Evolutionary conservation across 2,888 invertebrate species (phyloP).

Genomic region (Melieria crassipennis): DNA sequence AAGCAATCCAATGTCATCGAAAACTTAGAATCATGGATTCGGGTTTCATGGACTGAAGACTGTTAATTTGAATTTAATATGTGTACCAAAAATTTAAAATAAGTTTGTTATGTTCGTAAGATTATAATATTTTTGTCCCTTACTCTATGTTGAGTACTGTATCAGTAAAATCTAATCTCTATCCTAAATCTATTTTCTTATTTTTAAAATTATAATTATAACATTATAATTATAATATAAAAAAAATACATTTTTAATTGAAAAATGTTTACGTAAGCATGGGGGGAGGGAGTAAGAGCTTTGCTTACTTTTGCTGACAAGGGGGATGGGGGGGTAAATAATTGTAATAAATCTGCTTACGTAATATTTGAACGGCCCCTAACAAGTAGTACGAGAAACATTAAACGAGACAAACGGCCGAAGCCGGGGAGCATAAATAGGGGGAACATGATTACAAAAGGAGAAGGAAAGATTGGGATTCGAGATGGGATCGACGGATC

Average conservation of each 20-base stretch:
- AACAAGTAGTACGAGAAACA: too few species aligned
- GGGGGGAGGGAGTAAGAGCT: conserved; percentile 6
- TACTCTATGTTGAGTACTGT: too few species aligned
- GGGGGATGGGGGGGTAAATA: not conserved
- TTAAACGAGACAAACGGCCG: too few species aligned
- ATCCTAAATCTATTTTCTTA: conserved; percentile 19
- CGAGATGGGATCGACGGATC: too few species aligned
- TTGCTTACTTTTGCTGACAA: conserved; percentile 3
- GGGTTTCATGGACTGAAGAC: conserved; percentile 13
- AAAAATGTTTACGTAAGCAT: conserved; percentile 6
- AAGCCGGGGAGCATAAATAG: too few species aligned
- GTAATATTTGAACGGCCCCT: conserved; percentile 6
- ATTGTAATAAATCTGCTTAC: conserved; percentile 6
- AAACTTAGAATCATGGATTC: conserved; percentile 19
- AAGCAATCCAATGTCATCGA: not conserved
- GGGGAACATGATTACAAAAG: too few species aligned
- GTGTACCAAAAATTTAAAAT: conserved; percentile 8
- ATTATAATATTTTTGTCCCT: too few species aligned
- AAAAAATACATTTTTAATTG: conserved; percentile 4
- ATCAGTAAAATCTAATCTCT: not conserved
- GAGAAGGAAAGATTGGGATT: too few species aligned
- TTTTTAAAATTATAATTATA: conserved; percentile 13
- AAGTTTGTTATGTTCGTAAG: not conserved
- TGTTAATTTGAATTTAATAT: conserved; percentile 13
- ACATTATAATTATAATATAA: not conserved